Percentiles rank a stretch among this genome's conserved stretches.
Evolutionary conservation across 2,888 invertebrate species (phyloP).

Genomic region (Seira sanloemensis): DNA sequence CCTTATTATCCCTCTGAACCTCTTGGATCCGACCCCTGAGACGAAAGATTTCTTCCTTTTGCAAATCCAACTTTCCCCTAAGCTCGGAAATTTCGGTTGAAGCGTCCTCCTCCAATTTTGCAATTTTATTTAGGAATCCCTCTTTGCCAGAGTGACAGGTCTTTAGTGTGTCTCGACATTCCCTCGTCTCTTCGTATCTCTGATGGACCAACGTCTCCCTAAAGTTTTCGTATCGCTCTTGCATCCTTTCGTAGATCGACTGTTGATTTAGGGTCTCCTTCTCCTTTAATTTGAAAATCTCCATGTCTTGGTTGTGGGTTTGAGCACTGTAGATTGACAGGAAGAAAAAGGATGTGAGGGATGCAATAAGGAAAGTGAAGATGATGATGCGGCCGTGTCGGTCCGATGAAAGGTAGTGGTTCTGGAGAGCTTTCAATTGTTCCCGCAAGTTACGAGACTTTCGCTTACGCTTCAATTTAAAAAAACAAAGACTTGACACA

Average conservation of each 20-base stretch:
- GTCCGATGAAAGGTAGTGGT: conserved; percentile 29
- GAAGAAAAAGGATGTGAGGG: conserved; percentile 20
- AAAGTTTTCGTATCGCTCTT: conserved; percentile 15
- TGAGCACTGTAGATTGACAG: conserved; percentile 29
- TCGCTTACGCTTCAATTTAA: too few species aligned
- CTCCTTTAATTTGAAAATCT: conserved; percentile 33
- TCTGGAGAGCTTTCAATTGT: not conserved
- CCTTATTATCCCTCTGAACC: not conserved
- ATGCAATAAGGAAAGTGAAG: conserved; percentile 15
- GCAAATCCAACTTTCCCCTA: conserved; percentile 6
- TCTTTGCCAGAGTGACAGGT: conserved; percentile 12
- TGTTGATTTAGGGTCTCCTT: conserved; percentile 15
- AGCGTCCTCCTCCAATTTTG: not conserved
- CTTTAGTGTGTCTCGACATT: conserved; percentile 23
- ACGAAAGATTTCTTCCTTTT: conserved; percentile 10
- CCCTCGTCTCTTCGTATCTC: conserved; percentile 29
- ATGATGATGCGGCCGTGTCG: conserved; percentile 23
- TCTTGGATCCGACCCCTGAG: not conserved
- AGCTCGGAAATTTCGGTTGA: too few species aligned
- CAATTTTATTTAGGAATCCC: not conserved
- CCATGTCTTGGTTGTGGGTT: conserved; percentile 35
- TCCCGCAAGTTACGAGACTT: not conserved
- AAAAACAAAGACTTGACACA: too few species aligned
- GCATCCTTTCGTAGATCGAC: not conserved
- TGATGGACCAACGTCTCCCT: conserved; percentile 33